Evolutionary conservation across 2,888 invertebrate species (phyloP), one percentile per base, ranked within the genome.

Genomic region (Oeneis ivallda): DNA sequence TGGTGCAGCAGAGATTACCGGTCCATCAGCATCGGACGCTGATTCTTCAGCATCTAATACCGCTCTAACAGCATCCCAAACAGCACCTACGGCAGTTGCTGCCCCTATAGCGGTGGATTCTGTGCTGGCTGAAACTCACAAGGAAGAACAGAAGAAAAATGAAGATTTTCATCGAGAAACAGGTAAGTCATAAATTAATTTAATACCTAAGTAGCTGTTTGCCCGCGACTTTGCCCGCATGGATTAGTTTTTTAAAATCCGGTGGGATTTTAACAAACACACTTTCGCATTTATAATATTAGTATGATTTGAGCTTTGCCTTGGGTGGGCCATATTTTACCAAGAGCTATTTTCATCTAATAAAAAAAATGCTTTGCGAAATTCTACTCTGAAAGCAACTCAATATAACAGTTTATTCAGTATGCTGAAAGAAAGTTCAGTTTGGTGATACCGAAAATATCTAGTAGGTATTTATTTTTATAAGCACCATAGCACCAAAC

Each of bases 71-170:
- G 74, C 65, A 26, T 59, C 67, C 3, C 70, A 71, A 8, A 62
- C 67, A 15, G 67, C 70, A 9, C 73, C 76, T 13, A 65, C 59
- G 0, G 64, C 54, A 17, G 45, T 52, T 19, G 53, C 49, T 13
- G 59, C 70, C 7, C 67, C 75, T 1, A 70, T 76, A 13, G 72
- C 69, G 1, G 74, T 74, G 4, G 90, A 91, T 67, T 80, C 83
- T 1, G 70, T 84, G 0, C 76, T 85, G n/a, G 85, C 87, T 1
- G 76, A 88, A 1, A 80, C 84, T 1, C 78, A 86, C 32, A 82
- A 84, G 62, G 76, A 81, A 65, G 79, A 81, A 58, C 74, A 78
- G 49, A 78, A 77, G n/a, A 77, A 82, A 45, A 62, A 65, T 8
- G 80, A 80, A 13, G 72, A 88, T 62, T 81, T 77, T 50, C 75